Evolutionary conservation across 2,797 vertebrate genomes (phyloP), one percentile per base, ranked within the genome.

Genomic region (Sebastes diploproa): DNA sequence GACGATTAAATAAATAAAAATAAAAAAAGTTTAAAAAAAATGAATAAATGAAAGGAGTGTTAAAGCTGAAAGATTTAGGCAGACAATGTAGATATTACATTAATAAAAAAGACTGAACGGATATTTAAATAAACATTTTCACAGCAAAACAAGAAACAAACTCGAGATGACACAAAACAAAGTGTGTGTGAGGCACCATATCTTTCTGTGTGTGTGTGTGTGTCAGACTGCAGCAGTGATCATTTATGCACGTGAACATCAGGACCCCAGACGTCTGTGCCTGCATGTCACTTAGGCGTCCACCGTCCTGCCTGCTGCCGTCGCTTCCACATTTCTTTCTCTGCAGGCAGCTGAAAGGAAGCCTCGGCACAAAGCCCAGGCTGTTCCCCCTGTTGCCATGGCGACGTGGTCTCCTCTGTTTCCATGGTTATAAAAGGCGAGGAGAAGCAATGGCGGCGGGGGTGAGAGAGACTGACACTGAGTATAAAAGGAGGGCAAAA

Each of bases 391-490:
- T 58, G 94, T 97, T 95, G 87, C 95, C 95, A 89, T 94, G 92
- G 94, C 74, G 90, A 97, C 84, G 30, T 63, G 83, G 78, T 80
- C 86, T 88, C 95, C 92, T 91, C 72, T 61, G 96, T 97, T 96
- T 95, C 96, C 94, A 95, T 96, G 95, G 97, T 87, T 94, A 95
- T 91, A 68, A 88, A 92, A 90, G 83, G 84, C 80, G 23, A 90
- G 56, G 77, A 83, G 83, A 89, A 90, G 91, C 91, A 92, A 90
- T 91, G 94, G 89, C 23, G 68, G 27, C 0, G 16, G 83, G 85
- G 77, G 79, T 42, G 80, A 81, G 67, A 66, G 82, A 80, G 77
- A 60, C 67, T 81, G 85, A 88, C 83, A 88, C 56, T 38, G 82
- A 78, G 58, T 73, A 89, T 86, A 91, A 91, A 92, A 78, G 91